Base-by-base conservation (phyloP, 2,113 vertebrate species). In the Struthidea cinerea region DNA sequence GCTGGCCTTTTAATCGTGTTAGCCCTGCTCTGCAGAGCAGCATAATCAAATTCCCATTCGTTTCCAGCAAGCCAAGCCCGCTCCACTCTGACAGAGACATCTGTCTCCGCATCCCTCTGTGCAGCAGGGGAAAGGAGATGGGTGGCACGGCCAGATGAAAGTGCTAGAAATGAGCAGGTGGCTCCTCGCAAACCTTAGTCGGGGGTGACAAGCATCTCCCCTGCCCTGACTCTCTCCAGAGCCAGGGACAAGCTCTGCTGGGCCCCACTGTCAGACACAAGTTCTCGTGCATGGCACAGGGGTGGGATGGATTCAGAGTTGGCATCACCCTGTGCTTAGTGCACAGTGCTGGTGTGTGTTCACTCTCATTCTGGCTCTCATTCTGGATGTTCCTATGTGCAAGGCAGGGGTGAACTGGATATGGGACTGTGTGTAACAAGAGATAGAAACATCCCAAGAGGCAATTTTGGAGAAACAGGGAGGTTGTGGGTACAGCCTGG, bases 11-110 rank as follows among this genome's bases (percentile, higher is more conserved):
- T 93, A 91, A 86, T 93, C 18, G 1, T 18, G 74, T 96, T 97
- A 92, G 92, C 50, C 52, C 16, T 75, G 37, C 87, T 92, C 46
- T 65, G 68, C 89, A 73, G 83, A 96, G 70, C 81, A 50, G 39
- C 32, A 21, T 95, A 95, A 97, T 97, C 91, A 68, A 94, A 97
- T 97, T 89, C 52, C 70, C 80, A 44, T 47, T 91, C 44, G 7
- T 89, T 88, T 70, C 77, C 77, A 77, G 81, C 65, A 74, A 84
- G 75, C 69, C 1, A 3, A 91, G 89, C n/a, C 67, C 0, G 4
- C 77, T 69, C 49, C 2, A 5, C 68, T 90, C 84, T 91, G 73
- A 84, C 87, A 90, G 81, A 87, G 41, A 35, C 73, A 84, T 94
- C 84, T 91, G 69, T 96, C 80, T 90, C 44, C 1, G 1, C 13